phyloP scores from a whole-genome alignment of 2,888 invertebrate species.

The Noctua fimbriata region DNA sequence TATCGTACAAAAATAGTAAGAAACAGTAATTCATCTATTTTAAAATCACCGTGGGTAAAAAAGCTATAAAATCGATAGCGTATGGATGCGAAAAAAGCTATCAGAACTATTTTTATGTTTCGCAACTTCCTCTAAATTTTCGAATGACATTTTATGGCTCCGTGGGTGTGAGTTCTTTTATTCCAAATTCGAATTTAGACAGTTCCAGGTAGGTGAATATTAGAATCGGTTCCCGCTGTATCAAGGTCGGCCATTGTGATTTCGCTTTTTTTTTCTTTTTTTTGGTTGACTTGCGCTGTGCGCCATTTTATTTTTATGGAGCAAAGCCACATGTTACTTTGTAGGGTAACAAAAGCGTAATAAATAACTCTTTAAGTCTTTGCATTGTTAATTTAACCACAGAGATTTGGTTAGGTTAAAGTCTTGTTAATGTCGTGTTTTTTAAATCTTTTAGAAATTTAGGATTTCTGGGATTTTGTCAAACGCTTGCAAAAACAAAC shows the following conservation, averaged over 20 bases:
- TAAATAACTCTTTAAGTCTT: constrained; percentile 15
- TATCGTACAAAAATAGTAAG: constrained; percentile 31
- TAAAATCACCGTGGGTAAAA: constrained; percentile 53
- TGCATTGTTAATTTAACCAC: constrained; percentile 1
- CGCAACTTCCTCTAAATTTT: constrained; percentile 57
- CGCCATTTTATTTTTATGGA: constrained; percentile 34
- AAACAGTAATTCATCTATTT: constrained; percentile 35
- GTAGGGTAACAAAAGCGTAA: constrained; percentile 36
- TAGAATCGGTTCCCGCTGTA: constrained; percentile 48
- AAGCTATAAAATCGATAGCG: constrained; percentile 59
- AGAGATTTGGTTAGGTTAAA: background rate
- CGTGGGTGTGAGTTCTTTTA: constrained; percentile 64
- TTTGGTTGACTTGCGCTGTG: background rate
- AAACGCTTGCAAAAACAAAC: background rate
- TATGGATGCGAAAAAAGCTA: constrained; percentile 50
- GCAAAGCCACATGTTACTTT: constrained; percentile 26
- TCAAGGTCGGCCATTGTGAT: constrained; percentile 56
- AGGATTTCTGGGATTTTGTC: background rate
- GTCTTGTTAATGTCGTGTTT: background rate
- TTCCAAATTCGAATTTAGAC: constrained; percentile 54
- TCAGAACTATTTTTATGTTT: constrained; percentile 56
- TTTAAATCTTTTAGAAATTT: background rate
- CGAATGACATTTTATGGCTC: constrained; percentile 59
- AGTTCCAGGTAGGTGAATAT: constrained; percentile 62
- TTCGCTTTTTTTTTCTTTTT: constrained; percentile 27